Evolutionary conservation across 2,113 vertebrate species (phyloP), one percentile per base, ranked within the genome.

Genomic region (Pseudonaja textilis): DNA sequence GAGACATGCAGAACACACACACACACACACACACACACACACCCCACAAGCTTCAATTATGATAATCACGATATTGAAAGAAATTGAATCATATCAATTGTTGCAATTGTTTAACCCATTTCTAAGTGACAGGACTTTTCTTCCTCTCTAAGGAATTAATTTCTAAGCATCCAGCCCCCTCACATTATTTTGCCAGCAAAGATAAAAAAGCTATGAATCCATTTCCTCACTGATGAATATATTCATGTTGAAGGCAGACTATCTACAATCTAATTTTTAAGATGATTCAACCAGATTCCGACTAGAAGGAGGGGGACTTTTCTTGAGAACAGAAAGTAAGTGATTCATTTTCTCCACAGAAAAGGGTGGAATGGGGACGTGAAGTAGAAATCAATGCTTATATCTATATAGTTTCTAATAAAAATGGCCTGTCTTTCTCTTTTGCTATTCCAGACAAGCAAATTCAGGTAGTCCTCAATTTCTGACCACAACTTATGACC

Each of bases 221-320:
- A 89, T 92, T 92, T 89, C 23, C 64, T 59, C 47, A 88, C 25
- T 47, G 52, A 47, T 92, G 92, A 92, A 92, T 92, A 89, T 89
- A 92, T 92, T 85, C 87, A 59, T 89, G 61, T 20, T 4, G 39
- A 81, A 85, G 61, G 22, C 26, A 34, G 34, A 92, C n/a, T 69
- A n/a, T 45, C 42, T 23, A 59, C 10, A 89, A 92, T 85, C 54
- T 85, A 64, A 89, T 89, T 92, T 92, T 85, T 85, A 89, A 47
- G 47, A 42, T 81, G 88, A 92, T 57, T 85, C 56, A 54, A 52
- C 54, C 20, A 89, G 22, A 89, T 45, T 92, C 25, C 5, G 50
- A 74, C 7, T 25, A 45, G n/a, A 22, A 16, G 86, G 39, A 20
- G 12, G 23, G 4, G 42, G 3, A 5, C 20, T 39, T 42, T 81